A percentile compares a stretch with the other conserved stretches of the same genome.
Evolutionary conservation across 2,888 invertebrate species (phyloP).

Genomic region (Bruchidius siliquastri): DNA sequence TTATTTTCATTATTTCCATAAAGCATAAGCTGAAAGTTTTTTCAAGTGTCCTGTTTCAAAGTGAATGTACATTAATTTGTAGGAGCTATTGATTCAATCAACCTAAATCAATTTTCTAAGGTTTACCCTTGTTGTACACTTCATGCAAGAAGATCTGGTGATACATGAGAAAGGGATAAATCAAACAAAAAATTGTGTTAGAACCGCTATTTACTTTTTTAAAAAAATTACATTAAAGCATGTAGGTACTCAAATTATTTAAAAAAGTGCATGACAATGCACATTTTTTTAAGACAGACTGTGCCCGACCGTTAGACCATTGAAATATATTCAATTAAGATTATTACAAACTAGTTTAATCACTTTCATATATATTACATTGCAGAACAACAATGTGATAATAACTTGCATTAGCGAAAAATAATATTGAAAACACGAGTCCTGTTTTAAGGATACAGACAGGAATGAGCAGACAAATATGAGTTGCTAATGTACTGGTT

Average conservation of each 20-base stretch:
- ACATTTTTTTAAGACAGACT: conserved; percentile 24
- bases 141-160: too few species aligned
- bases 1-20: too few species aligned
- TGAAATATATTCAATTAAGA: not conserved
- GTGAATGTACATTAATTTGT: too few species aligned
- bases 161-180: not conserved
- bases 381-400: conserved; percentile 14
- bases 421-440: not conserved
- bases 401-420: not conserved
- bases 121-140: too few species aligned
- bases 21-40: too few species aligned
- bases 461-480: not conserved
- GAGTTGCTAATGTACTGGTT: not conserved
- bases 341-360: not conserved
- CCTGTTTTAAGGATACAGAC: too few species aligned
- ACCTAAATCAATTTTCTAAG: too few species aligned
- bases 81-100: too few species aligned
- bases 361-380: conserved; percentile 10
- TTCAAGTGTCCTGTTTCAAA: too few species aligned
- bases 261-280: conserved; percentile 26
- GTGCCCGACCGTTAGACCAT: conserved; percentile 21
- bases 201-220: conserved; percentile 39
- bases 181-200: conserved; percentile 17
- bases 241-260: conserved; percentile 27
- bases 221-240: conserved; percentile 43